Evolutionary conservation across 2,797 vertebrate species (phyloP).

Genomic region (Acrossocheilus wenchowensis): DNA sequence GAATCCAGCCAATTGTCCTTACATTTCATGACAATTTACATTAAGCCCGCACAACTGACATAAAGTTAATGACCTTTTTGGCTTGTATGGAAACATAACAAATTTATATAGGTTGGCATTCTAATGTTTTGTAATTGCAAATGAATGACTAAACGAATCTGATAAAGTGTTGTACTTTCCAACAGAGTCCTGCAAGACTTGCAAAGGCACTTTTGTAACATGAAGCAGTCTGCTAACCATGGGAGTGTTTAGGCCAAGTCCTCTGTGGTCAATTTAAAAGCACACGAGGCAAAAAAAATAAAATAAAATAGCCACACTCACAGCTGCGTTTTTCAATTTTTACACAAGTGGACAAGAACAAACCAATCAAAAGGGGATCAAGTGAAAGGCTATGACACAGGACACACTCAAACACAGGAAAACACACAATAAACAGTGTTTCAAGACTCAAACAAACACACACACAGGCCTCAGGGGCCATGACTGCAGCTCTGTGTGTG

Average conservation of each 20-base stretch:
- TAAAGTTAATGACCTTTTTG: conserved; percentile 12
- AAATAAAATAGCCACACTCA: background rate
- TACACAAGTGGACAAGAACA: conserved; percentile 13
- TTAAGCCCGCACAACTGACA: conserved; percentile 29
- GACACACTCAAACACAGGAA: conserved; percentile 47
- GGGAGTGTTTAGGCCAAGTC: conserved; percentile 26
- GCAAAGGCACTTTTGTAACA: background rate
- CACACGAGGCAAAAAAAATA: background rate
- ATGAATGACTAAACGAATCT: background rate
- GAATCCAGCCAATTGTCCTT: conserved; percentile 42
- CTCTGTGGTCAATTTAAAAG: conserved; percentile 4
- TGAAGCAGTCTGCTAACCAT: background rate
- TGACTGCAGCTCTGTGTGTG: conserved; percentile 56
- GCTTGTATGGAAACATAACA: background rate
- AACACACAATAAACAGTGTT: conserved; percentile 42
- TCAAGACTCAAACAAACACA: conserved; percentile 36
- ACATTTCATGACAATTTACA: conserved; percentile 45
- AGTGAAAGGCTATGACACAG: conserved; percentile 23
- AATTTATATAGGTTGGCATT: background rate
- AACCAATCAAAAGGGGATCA: conserved; percentile 24
- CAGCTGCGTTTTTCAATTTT: conserved; percentile 12
- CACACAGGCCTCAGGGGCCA: background rate
- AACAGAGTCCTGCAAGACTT: background rate
- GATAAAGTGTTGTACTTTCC: conserved; percentile 1
- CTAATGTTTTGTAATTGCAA: conserved; percentile 15